These are phyloP conservation scores for Venturia canescens DNA, from an alignment of 1,140 invertebrate genomes.

Conservation along the genomic window DNA sequence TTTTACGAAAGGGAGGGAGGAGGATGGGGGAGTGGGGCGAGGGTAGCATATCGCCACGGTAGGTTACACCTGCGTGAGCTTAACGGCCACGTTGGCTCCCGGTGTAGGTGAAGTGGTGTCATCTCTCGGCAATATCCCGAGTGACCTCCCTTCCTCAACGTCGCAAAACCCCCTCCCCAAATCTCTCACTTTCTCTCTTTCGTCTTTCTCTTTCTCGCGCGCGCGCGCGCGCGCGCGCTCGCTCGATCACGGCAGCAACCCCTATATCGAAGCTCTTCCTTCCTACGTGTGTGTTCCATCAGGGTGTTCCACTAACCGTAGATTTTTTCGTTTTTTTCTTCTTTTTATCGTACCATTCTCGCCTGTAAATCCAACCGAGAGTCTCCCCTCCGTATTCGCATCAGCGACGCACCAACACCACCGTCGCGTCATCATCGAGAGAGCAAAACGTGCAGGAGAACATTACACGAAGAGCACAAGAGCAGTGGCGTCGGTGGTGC, in stretches of 20 bases:
- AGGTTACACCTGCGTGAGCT: conserved; percentile 69
- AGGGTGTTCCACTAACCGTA: conserved; percentile 64
- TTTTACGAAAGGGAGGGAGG: conserved; percentile 5
- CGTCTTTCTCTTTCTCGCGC: too few relatives aligned
- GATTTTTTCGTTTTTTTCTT: conserved; percentile 46
- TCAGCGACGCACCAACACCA: conserved; percentile 19
- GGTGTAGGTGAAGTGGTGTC: conserved; percentile 70
- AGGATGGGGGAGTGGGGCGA: conserved; percentile 4
- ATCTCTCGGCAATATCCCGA: conserved; percentile 72
- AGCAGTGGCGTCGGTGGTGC: conserved; percentile 35
- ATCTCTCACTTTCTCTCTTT: conserved; percentile 24
- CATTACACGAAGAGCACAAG: conserved; percentile 23
- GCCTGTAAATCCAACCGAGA: conserved; percentile 65
- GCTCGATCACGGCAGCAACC: not conserved
- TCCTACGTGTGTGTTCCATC: conserved; percentile 22
- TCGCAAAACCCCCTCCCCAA: conserved; percentile 21
- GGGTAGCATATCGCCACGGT: conserved; percentile 42
- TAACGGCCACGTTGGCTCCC: conserved; percentile 59
- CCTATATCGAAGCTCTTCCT: conserved; percentile 19
- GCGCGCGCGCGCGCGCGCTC: too few relatives aligned
- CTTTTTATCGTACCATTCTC: conserved; percentile 53
- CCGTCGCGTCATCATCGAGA: conserved; percentile 10
- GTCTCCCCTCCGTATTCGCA: conserved; percentile 41
- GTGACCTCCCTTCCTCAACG: conserved; percentile 59
- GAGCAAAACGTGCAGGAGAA: not conserved